Evolutionary conservation across 1,140 invertebrate species (phyloP), one percentile per base, ranked within the genome.

Genomic region (Drosophila gunungcola): DNA sequence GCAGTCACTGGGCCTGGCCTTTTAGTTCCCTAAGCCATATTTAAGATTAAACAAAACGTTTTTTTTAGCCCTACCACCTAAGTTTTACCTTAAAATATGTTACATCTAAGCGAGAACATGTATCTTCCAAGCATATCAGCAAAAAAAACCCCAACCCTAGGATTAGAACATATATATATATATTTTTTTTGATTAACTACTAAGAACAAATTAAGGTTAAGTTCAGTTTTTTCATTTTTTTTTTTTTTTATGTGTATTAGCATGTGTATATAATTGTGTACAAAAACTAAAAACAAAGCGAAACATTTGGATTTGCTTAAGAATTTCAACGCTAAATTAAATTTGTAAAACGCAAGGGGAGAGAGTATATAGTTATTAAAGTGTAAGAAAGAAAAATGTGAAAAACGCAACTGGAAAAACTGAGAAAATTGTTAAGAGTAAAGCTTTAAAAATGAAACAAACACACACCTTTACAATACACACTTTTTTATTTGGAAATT

Each of bases 1-100:
- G 65, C 73, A 76, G 80, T 72, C 68, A 72, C 68, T 72, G 80
- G 76, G 81, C 80, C 81, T 75, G 81, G 81, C 81, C 75, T 57
- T 67, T 57, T 68, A 68, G 64, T 43, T 38, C 49, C 12, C 46
- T 68, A 68, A 68, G 38, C 61, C 45, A 65, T 64, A 51, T 36
- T 52, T 52, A 36, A 52, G 32, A n/a, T 32, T 43, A 34, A 11
- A 21, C 1, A 21, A 9, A 51, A 25, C 38, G 48, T 51, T 29
- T 45, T 42, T 57, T 48, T 55, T 53, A 46, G 54, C 34, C 32
- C 10, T 65, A 67, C 57, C 57, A 48, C 34, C 46, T 64, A 43
- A 29, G 61, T 43, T 53, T 53, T 43, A 53, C 25, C 39, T 61
- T 68, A 65, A 41, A 13, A 48, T 9, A 36, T 12, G 10, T 38